phyloP scores from a whole-genome alignment of 2,888 invertebrate genomes.

The Chaetoderma sp. region DNA sequence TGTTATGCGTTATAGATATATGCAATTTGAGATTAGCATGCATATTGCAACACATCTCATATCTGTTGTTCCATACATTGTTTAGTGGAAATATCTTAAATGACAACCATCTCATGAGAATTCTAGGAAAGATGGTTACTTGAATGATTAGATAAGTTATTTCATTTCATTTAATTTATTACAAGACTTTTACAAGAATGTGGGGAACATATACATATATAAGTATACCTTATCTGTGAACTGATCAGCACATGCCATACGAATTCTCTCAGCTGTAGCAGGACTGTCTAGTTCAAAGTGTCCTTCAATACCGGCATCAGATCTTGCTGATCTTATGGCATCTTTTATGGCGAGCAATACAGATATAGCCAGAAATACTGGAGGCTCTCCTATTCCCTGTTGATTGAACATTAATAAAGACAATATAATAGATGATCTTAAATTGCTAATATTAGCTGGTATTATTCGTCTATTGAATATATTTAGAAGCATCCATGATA shows the following conservation, averaged over 20 bases:
- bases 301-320: constrained; percentile 11
- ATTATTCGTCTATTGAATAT: neutral
- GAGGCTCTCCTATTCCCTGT: constrained; percentile 29
- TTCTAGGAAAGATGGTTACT: too few relatives aligned
- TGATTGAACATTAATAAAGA: neutral
- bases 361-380: constrained; percentile 20
- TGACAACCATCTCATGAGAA: too few relatives aligned
- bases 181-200: too few relatives aligned
- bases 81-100: too few relatives aligned
- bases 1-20: too few relatives aligned
- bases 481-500: neutral
- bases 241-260: constrained; percentile 88
- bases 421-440: neutral
- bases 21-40: too few relatives aligned
- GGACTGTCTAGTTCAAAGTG: constrained; percentile 79
- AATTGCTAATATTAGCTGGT: neutral
- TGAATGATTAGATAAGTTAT: too few relatives aligned
- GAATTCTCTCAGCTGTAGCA: constrained; percentile 86
- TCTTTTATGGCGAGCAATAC: constrained; percentile 26
- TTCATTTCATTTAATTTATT: too few relatives aligned
- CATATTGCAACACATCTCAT: too few relatives aligned
- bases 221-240: constrained; percentile 17
- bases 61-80: too few relatives aligned
- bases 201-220: too few relatives aligned
- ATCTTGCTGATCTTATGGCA: constrained; percentile 20